Evolutionary conservation across 2,797 vertebrate genomes (phyloP).

Genomic region (Loris lydekkerianus): DNA sequence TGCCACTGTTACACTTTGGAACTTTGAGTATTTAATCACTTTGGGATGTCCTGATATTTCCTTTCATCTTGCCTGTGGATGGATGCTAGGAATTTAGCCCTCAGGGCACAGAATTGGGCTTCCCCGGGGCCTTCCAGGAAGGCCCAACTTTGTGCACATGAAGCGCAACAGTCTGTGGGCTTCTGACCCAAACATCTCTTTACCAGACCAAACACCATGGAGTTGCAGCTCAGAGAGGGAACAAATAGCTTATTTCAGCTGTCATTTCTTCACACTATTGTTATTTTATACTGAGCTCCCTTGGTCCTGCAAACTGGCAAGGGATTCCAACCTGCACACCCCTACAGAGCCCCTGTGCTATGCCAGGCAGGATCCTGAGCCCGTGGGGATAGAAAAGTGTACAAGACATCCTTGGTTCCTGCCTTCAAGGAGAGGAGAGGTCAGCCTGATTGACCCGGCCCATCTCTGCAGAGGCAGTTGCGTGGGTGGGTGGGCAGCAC

Average conservation of each 20-base stretch:
- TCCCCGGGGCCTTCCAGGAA: neutral
- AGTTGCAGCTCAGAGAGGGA: neutral
- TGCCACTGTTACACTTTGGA: neutral
- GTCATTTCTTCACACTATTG: neutral
- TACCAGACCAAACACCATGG: neutral
- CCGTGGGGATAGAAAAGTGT: neutral
- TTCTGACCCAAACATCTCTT: neutral
- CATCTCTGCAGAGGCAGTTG: neutral
- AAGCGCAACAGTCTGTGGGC: neutral
- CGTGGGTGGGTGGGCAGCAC: no score
- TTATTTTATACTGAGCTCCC: neutral
- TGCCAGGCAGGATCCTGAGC: no score
- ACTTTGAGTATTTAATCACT: neutral
- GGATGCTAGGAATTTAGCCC: neutral
- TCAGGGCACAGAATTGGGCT: neutral
- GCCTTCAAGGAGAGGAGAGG: neutral
- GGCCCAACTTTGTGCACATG: neutral
- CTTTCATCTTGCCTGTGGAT: neutral
- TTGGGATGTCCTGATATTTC: neutral
- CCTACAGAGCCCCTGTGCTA: neutral
- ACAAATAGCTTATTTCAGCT: neutral
- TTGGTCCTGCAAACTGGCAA: neutral
- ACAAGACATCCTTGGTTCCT: neutral
- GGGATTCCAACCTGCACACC: neutral
- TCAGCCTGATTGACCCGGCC: no score